Evolutionary conservation across 92 coral and sea anemone genomes (phyloP).

Genomic region (Epizoanthus stellaris): DNA sequence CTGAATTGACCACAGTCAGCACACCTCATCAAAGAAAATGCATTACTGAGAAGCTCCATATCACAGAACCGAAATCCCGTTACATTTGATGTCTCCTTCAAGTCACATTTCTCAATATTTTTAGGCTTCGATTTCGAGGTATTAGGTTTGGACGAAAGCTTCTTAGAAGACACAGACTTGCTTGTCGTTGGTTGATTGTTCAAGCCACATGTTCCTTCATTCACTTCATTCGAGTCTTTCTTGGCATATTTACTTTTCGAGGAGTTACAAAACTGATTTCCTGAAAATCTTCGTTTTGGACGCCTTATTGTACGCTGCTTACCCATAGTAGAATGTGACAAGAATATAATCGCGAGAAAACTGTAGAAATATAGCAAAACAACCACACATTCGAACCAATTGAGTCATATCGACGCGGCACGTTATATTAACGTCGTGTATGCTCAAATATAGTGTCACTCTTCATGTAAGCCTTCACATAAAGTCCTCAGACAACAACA

Average conservation of each 20-base stretch:
- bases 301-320: conserved; percentile 19
- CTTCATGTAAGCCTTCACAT: conserved; percentile 8
- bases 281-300: conserved; percentile 33
- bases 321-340: conserved; percentile 24
- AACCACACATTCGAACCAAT: not conserved
- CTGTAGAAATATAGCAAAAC: conserved; percentile 5
- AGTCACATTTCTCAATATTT: conserved; percentile 5
- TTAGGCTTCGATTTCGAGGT: not conserved
- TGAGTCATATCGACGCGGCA: not conserved
- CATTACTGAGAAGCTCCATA: not conserved
- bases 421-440: not conserved
- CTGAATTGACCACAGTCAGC: conserved; percentile 48
- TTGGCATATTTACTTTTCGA: conserved; percentile 3
- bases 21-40: conserved; percentile 33
- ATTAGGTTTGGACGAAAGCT: not conserved
- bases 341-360: conserved; percentile 9
- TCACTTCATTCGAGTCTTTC: not conserved
- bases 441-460: conserved; percentile 1
- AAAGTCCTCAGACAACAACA: not conserved
- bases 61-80: conserved; percentile 22
- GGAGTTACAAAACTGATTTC: conserved; percentile 26
- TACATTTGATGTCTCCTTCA: not conserved
- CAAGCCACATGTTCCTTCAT: not conserved
- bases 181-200: conserved; percentile 3
- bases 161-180: conserved; percentile 13